Base-by-base conservation (phyloP, 2,797 vertebrate species). In the Pempheris klunzingeri region DNA sequence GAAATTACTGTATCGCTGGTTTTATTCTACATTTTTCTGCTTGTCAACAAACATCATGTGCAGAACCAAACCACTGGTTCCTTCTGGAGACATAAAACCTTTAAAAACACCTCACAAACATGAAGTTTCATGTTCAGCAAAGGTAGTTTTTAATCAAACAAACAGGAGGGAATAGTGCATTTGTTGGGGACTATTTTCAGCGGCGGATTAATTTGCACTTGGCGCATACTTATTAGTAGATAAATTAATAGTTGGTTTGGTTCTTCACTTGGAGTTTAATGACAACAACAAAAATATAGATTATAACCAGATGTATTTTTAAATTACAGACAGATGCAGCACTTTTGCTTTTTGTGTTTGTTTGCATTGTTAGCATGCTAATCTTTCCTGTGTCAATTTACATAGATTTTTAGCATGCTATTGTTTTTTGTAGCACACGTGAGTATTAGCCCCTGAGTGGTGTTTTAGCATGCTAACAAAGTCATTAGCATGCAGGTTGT, bases 381-480 rank as follows among this genome's bases (percentile, higher is more conserved):
- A 58, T 28, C 17, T 50, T 72, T 63, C 18, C 2, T 28, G 34
- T 47, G 53, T 71, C 18, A 36, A 15, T 50, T 73, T 18, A 41
- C 30, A 58, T n/a, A 6, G n/a, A 46, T 24, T 7, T 39, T 77
- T 55, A 67, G 71, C 86, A 87, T 82, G 84, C 80, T 67, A 9
- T 20, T 14, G 36, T 52, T 74, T 49, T 74, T 43, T 64, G 69
- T 67, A 82, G 72, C 76, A 73, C 62, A 70, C 43, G 2, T 30
- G 7, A 39, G 53, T 44, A 32, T 66, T 72, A 81, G 73, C 85
- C 81, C 85, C 82, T 89, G 85, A 87, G 85, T 81, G 1, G 49
- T 39, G 63, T 58, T 55, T 77, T 64, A 50, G 46, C 84, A 83
- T 87, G 76, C 87, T 80, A 87, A 85, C 75, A 84, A 59, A 63